Percentiles rank a stretch among this genome's conserved stretches.
phyloP scores from a whole-genome alignment of 2,113 vertebrate genomes.

The Myotis lucifugus region DNA sequence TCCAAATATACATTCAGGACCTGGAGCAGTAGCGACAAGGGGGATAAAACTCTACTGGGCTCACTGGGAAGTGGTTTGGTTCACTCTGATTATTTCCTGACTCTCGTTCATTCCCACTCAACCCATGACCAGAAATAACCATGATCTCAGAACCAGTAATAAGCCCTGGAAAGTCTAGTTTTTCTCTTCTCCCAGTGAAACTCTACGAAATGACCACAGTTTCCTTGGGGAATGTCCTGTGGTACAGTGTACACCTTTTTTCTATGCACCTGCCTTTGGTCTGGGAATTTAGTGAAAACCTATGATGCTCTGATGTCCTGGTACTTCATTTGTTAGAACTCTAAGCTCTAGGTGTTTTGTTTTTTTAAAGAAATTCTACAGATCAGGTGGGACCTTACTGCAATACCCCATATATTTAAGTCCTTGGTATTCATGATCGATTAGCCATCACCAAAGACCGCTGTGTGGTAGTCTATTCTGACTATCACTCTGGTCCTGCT shows the following conservation, averaged over 20 bases:
- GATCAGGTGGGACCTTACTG: background rate
- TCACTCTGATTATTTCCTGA: background rate
- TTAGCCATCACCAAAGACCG: too few relatives aligned
- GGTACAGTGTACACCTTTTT: background rate
- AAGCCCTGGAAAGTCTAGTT: background rate
- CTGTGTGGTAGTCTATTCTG: background rate
- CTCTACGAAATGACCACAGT: slow-evolving; percentile 3
- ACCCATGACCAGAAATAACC: background rate
- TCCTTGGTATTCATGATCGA: background rate
- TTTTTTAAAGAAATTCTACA: background rate
- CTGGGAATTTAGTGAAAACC: background rate
- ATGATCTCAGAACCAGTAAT: background rate
- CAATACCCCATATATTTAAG: background rate
- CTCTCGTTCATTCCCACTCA: slow-evolving; percentile 4
- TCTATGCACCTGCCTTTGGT: background rate
- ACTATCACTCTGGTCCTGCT: background rate
- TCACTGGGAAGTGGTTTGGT: background rate
- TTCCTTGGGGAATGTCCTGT: background rate
- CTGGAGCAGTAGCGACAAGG: background rate
- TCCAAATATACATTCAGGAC: background rate
- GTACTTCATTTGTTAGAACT: background rate
- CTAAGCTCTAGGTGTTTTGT: background rate
- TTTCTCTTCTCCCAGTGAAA: background rate
- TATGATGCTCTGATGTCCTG: background rate
- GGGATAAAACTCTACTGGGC: background rate